Evolutionary conservation across 1,140 invertebrate genomes (phyloP), one percentile per base, ranked within the genome.

Genomic region (Solen grandis): DNA sequence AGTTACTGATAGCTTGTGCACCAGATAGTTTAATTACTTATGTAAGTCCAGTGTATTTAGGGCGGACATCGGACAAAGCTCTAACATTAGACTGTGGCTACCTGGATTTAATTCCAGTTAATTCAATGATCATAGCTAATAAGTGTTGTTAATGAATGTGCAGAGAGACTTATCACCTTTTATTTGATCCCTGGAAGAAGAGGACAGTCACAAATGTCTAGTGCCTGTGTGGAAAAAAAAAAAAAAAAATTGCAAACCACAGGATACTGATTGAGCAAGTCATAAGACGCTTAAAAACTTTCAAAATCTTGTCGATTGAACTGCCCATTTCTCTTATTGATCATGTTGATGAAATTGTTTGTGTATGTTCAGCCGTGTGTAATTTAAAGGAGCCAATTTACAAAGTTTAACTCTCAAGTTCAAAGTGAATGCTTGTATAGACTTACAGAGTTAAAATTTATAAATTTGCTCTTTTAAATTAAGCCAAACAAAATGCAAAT

Each of bases 211-310:
- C 68, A 72, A 5, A 72, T 54, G 68, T 25, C 2, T 27, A 31
- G 25, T 54, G 68, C 14, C 5, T 27, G 25, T 55, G 68, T 55
- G 46, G 25, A 0, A 36, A 72, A 72, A 72, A 72, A 0, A n/a
- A n/a, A 19, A 72, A 72, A 36, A 52, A 35, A 52, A 54, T 55
- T 72, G 1, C 5, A 5, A 72, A 72, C n/a, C n/a, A 52, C 55
- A 13, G 68, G 16, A 72, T 57, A 29, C 46, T 54, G 22, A 72
- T 54, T 54, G 46, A 65, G 33, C 62, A 65, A 65, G 62, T 65
- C 29, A 38, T 65, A 19, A 27, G 66, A 52, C 66, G 62, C 5
- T 27, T 65, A 16, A 65, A 65, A 33, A 65, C 62, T 35, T 65
- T 65, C 22, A 29, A 31, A 33, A 65, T 65, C 22, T 10, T 65